phyloP scores from a whole-genome alignment of 2,797 vertebrate genomes.

The Petrocephalus schoutedeni region DNA sequence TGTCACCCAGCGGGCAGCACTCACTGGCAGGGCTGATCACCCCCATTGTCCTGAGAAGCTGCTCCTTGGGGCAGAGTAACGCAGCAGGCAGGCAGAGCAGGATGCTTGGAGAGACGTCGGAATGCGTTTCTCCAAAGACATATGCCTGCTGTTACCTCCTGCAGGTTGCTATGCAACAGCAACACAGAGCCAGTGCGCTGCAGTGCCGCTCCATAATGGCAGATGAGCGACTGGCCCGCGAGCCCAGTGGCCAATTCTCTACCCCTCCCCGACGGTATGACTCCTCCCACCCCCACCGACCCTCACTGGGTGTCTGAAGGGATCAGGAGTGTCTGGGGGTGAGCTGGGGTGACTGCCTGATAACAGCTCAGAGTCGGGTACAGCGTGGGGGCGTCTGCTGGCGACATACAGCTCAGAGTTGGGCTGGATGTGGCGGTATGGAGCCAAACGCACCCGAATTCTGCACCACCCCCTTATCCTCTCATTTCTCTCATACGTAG shows the following conservation, averaged over 20 bases:
- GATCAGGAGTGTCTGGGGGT: neutral
- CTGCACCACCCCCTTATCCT: no score
- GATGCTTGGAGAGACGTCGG: neutral
- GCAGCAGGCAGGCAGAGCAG: neutral
- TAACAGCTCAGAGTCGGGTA: neutral
- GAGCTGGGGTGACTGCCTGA: neutral
- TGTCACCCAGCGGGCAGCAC: neutral
- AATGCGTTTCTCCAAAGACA: neutral
- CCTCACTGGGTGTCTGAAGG: neutral
- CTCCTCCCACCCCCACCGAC: neutral
- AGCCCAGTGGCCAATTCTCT: slow-evolving; percentile 39
- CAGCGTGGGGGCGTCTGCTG: neutral
- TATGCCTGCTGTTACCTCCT: slow-evolving; percentile 45
- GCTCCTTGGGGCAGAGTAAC: neutral
- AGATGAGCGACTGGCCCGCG: slow-evolving; percentile 19
- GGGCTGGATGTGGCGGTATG: neutral
- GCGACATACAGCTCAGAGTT: neutral
- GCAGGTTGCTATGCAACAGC: slow-evolving; percentile 64
- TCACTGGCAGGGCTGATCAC: neutral
- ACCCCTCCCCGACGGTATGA: slow-evolving; percentile 19
- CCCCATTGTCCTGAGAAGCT: neutral
- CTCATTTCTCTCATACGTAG: no score
- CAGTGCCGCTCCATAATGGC: slow-evolving; percentile 24
- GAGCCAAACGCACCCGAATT: neutral
- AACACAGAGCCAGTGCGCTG: slow-evolving; percentile 33